phyloP scores from a whole-genome alignment of 2,113 vertebrate genomes.

The Vidua chalybeata region DNA sequence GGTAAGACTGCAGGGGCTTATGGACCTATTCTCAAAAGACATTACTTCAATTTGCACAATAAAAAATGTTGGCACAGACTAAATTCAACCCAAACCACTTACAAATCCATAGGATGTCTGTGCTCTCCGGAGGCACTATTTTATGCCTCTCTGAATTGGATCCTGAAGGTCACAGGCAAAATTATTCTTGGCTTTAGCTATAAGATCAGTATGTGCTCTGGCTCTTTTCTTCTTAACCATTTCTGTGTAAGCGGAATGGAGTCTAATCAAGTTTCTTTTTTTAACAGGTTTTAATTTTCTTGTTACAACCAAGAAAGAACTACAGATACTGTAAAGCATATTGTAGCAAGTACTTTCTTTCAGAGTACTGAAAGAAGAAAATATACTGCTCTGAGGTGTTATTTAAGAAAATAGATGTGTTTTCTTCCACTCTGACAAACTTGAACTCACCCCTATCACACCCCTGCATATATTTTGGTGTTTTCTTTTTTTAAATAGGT shows the following conservation, averaged over 20 bases:
- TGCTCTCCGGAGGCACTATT: background rate
- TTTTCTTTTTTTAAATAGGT: background rate
- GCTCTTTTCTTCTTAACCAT: background rate
- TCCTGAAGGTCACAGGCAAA: background rate
- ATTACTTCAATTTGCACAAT: background rate
- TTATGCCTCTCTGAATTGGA: background rate
- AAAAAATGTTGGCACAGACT: background rate
- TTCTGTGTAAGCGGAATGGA: background rate
- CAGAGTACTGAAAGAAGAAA: background rate
- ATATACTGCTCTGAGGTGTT: background rate
- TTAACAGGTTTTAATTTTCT: background rate
- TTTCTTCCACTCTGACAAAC: background rate
- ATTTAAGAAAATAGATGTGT: background rate
- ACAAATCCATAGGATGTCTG: background rate
- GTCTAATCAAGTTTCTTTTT: background rate
- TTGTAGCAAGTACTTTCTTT: background rate
- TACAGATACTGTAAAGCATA: background rate
- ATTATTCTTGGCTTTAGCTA: constrained; percentile 10
- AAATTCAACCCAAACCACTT: background rate
- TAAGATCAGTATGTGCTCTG: background rate
- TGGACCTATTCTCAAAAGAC: background rate
- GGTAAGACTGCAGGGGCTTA: background rate
- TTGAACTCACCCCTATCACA: background rate
- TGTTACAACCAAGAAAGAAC: background rate
- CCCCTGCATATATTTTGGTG: background rate